Conservation (phyloP, 2,797 vertebrate genomes). For the Fringilla coelebs region DNA sequence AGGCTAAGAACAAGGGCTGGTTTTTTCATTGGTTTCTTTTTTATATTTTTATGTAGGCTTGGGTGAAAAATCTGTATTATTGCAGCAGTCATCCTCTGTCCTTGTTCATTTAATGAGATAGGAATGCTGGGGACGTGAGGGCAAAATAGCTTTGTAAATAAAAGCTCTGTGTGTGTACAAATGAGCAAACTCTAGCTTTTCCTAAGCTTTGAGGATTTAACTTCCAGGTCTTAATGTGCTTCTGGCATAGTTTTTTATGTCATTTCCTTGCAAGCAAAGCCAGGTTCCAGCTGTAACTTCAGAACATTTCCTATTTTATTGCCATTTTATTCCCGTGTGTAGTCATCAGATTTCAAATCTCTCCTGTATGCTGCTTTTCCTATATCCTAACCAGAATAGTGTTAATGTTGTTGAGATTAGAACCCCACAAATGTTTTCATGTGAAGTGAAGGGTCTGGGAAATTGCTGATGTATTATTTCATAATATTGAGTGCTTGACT, state of each 20-base stretch:
- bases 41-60: neutral
- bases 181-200: constrained; percentile 12
- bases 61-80: neutral
- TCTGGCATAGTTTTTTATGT: constrained; percentile 44
- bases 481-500: neutral
- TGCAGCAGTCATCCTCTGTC: neutral
- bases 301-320: constrained; percentile 32
- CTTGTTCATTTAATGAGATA: neutral
- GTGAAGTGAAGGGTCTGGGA: neutral
- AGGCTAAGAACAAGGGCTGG: neutral
- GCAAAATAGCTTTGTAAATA: constrained; percentile 28
- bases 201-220: constrained; percentile 49
- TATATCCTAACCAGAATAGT: neutral
- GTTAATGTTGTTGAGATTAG: neutral
- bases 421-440: neutral
- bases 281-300: constrained; percentile 7
- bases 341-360: neutral
- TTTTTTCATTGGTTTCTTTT: neutral
- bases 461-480: neutral
- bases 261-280: constrained; percentile 45
- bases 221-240: constrained; percentile 39
- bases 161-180: neutral
- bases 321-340: neutral
- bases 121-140: constrained; percentile 1
- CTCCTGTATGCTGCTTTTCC: neutral